A percentile compares a stretch with the other conserved stretches of the same genome.
phyloP scores from a whole-genome alignment of 2,113 vertebrate species.

The Barbus barbus region DNA sequence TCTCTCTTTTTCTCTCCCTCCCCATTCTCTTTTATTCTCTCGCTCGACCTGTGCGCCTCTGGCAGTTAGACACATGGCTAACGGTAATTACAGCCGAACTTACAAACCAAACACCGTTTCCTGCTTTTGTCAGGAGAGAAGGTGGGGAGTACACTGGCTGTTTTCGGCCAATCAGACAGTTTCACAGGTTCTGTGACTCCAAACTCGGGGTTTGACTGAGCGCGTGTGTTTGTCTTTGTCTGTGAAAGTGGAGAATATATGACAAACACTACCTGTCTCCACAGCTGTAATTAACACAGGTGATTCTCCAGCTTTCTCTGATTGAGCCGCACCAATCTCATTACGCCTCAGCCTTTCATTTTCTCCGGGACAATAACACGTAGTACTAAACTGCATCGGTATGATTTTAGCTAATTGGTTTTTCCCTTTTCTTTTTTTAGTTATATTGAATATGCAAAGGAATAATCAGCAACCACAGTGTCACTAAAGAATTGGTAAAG shows the following conservation, averaged over 20 bases:
- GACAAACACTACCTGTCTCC: constrained; percentile 55
- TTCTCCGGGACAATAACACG: constrained; percentile 44
- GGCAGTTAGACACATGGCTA: constrained; percentile 94
- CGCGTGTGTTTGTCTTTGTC: constrained; percentile 51
- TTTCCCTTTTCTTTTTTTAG: constrained; percentile 23
- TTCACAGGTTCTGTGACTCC: constrained; percentile 51
- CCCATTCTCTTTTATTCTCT: constrained; percentile 62
- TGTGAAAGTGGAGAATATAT: constrained; percentile 52
- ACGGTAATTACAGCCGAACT: constrained; percentile 98
- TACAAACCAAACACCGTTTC: constrained; percentile 99
- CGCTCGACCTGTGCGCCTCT: constrained; percentile 87
- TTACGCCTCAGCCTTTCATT: constrained; percentile 56
- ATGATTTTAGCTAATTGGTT: constrained; percentile 55
- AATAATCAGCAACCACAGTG: constrained; percentile 47
- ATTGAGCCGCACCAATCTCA: constrained; percentile 58
- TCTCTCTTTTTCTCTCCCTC: constrained; percentile 65
- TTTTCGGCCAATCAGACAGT: constrained; percentile 53
- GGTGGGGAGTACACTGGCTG: constrained; percentile 30
- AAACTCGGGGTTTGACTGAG: constrained; percentile 48
- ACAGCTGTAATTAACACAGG: constrained; percentile 61
- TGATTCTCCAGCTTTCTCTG: constrained; percentile 57
- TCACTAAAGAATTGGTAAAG: constrained; percentile 32
- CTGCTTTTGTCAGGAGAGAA: constrained; percentile 73
- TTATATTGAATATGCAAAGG: constrained; percentile 46
- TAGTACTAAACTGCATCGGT: constrained; percentile 40